A percentile compares a stretch with the other conserved stretches of the same genome.
phyloP scores from a whole-genome alignment of 2,113 vertebrate species.

The Dryoscopus gambensis region DNA sequence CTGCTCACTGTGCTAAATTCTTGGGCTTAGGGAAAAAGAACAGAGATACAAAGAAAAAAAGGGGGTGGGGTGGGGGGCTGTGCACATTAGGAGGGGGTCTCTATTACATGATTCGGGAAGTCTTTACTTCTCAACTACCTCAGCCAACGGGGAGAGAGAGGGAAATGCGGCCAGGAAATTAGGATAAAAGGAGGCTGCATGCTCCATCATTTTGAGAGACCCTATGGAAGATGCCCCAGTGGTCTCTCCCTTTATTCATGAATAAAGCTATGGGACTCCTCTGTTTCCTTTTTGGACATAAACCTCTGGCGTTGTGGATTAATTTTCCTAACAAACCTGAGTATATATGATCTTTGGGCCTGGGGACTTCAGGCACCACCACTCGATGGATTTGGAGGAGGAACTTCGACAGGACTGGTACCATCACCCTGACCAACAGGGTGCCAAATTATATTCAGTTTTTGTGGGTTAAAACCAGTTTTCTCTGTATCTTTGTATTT shows the following conservation, averaged over 20 bases:
- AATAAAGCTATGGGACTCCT: background rate
- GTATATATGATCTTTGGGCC: background rate
- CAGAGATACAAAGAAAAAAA: background rate
- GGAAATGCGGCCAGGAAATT: background rate
- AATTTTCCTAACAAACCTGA: background rate
- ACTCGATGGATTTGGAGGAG: background rate
- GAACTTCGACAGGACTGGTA: background rate
- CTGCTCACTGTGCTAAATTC: background rate
- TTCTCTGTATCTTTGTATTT: background rate
- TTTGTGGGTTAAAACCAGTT: background rate
- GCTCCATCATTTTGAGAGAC: background rate
- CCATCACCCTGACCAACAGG: background rate
- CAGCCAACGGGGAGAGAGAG: background rate
- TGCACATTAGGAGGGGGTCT: background rate
- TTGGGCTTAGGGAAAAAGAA: background rate
- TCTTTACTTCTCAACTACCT: background rate
- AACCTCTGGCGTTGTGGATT: background rate
- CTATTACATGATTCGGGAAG: background rate
- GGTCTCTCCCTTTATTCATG: background rate
- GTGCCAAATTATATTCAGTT: background rate
- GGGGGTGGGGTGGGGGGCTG: too few species aligned
- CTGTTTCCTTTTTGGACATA: background rate
- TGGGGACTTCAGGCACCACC: background rate
- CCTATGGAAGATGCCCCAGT: background rate
- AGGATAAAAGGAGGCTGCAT: background rate